Evolutionary conservation across 2,797 vertebrate genomes (phyloP), one percentile per base, ranked within the genome.

Genomic region (Rhabdophis nuchalis): DNA sequence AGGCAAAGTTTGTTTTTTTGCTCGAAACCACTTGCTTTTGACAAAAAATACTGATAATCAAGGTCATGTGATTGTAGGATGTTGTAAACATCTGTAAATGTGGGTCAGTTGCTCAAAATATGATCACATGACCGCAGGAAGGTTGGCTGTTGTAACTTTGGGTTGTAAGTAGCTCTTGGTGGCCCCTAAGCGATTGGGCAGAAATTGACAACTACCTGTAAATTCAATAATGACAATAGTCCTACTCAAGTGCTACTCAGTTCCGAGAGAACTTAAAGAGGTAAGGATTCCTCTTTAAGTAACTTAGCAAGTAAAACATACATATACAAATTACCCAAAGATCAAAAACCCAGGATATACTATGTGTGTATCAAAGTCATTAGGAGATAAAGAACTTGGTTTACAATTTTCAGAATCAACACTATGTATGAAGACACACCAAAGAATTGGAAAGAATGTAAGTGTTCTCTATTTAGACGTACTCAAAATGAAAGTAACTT

Each of bases 401-500:
- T 50, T 1, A 6, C 64, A 53, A 32, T 77, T 41, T 85, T 13
- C 41, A 88, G 54, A 87, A 5, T 23, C 85, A 61, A 90, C 6
- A 61, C 32, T 23, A 12, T 54, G 14, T 0, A 82, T 54, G 29
- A 91, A 29, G 54, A 92, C 72, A 93, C 20, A 93, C 41, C 50
- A 61, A 91, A 18, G 90, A 52, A 86, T 93, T 93, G 53, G 68
- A 18, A 93, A 46, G n/a, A 89, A 41, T 41, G 90, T 82, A 94
- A 87, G 50, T 29, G 60, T 36, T 61, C 54, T 1, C 4, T 27
- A 95, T 90, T 92, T 89, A 92, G 94, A 93, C 61, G 95, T 27
- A 87, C 85, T 27, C 29, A 82, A 72, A 36, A 36, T 20, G 56
- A 94, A 95, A 94, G 90, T 86, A 94, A 94, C 89, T 91, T 94